Conservation (phyloP, 2,888 invertebrate genomes). For the Thymelicus acteon region DNA sequence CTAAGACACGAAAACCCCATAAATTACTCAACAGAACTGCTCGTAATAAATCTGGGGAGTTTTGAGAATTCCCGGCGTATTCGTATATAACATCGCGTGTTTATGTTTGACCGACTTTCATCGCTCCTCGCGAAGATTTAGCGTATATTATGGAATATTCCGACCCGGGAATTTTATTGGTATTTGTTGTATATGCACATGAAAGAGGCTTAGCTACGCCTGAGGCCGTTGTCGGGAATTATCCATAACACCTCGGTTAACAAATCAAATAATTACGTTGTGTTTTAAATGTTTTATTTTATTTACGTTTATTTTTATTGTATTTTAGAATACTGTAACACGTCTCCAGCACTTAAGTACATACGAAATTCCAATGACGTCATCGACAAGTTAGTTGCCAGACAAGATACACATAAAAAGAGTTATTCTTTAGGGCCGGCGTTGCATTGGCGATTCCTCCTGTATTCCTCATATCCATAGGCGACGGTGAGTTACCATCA, state of each 20-base stretch:
- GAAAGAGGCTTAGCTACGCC: conserved; percentile 12
- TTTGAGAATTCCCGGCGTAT: conserved; percentile 45
- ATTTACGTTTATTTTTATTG: too few relatives aligned
- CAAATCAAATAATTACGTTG: background rate
- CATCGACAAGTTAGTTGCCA: too few relatives aligned
- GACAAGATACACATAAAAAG: too few relatives aligned
- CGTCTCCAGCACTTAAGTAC: too few relatives aligned
- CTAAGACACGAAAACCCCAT: conserved; percentile 45
- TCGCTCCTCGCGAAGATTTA: conserved; percentile 39
- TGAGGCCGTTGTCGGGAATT: background rate
- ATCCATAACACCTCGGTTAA: conserved; percentile 6
- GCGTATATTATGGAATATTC: conserved; percentile 46
- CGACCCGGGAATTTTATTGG: conserved; percentile 25
- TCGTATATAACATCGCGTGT: conserved; percentile 43
- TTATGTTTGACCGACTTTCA: conserved; percentile 46
- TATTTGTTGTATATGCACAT: conserved; percentile 17
- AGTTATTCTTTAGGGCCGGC: too few relatives aligned
- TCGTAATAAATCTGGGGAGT: conserved; percentile 48
- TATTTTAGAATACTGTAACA: too few relatives aligned
- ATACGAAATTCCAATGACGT: too few relatives aligned
- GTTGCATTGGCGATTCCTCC: too few relatives aligned
- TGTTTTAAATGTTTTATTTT: background rate
- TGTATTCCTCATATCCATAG: too few relatives aligned
- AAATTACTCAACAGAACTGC: conserved; percentile 44
- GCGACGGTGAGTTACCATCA: too few relatives aligned